phyloP scores from a whole-genome alignment of 2,888 invertebrate genomes.

The Dyspetes luteomarginatus region DNA sequence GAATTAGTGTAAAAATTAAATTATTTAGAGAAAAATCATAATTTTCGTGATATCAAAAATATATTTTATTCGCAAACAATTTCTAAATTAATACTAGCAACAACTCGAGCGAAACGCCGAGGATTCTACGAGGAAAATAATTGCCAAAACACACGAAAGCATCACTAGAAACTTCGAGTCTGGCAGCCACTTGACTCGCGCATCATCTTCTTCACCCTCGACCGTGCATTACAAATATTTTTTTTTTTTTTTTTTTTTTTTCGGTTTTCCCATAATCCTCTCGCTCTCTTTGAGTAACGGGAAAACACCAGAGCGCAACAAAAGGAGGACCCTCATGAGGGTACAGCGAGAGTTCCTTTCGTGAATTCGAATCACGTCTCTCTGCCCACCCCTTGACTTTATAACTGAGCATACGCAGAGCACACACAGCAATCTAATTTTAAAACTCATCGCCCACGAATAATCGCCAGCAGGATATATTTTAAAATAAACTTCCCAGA shows the following conservation, averaged over 20 bases:
- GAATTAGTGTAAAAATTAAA: too few species aligned
- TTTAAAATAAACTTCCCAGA: slow-evolving; percentile 61
- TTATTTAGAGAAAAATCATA: too few species aligned
- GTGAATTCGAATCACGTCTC: slow-evolving; percentile 57
- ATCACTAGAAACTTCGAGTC: not conserved
- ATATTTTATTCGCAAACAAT: not conserved
- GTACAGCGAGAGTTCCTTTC: slow-evolving; percentile 43
- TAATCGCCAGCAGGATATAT: slow-evolving; percentile 49
- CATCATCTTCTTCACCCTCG: slow-evolving; percentile 23
- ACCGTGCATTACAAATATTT: slow-evolving; percentile 44
- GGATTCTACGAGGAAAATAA: slow-evolving; percentile 9
- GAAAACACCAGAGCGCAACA: not conserved
- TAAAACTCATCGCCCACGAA: slow-evolving; percentile 61
- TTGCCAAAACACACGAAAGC: not conserved
- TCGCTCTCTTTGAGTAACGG: not conserved
- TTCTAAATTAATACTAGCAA: not conserved
- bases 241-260: slow-evolving; percentile 19
- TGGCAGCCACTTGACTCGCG: slow-evolving; percentile 14
- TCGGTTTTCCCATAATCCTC: slow-evolving; percentile 18
- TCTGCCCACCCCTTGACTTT: slow-evolving; percentile 27
- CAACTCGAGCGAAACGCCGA: not conserved
- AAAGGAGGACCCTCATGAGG: slow-evolving; percentile 7
- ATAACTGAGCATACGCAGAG: not conserved
- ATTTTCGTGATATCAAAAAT: too few species aligned
- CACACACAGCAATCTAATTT: slow-evolving; percentile 46